A percentile compares a stretch with the other conserved stretches of the same genome.
These are phyloP conservation scores for Eupithecia subumbrata DNA, from an alignment of 2,888 invertebrate species.

Conservation along the genomic window DNA sequence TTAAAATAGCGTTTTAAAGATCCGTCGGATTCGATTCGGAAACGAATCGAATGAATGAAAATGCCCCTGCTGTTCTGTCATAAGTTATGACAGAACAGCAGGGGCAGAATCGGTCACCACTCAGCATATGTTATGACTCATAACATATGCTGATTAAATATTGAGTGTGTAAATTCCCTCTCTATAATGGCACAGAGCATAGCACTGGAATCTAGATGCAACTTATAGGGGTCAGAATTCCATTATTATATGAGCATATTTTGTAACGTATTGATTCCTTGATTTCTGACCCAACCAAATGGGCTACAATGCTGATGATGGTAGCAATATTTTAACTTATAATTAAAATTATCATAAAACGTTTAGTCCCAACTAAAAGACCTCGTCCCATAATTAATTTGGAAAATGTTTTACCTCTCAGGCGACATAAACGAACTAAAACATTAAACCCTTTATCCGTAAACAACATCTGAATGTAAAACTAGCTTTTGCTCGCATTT, in stretches of 20 bases:
- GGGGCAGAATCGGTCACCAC: no score
- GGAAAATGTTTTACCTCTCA: not conserved
- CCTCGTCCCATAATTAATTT: not conserved
- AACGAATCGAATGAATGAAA: no score
- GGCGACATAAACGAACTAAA: not conserved
- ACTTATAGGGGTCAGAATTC: not conserved
- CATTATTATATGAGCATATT: not conserved
- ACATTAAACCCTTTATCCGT: not conserved
- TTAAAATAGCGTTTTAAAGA: no score
- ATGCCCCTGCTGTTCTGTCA: no score
- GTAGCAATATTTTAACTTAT: not conserved
- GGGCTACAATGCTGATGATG: not conserved
- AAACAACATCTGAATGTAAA: constrained; percentile 5
- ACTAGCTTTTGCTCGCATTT: constrained; percentile 3
- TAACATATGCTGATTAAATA: no score
- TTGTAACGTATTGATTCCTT: not conserved
- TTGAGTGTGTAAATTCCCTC: no score
- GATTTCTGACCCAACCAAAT: not conserved
- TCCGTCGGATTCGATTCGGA: no score
- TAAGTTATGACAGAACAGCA: no score
- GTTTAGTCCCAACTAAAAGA: not conserved
- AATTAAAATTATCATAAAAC: not conserved
- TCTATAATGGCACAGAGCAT: no score
- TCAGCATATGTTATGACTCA: no score
- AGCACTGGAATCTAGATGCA: not conserved